Base-by-base conservation (phyloP, 1,140 invertebrate genomes). In the Cotesia glomerata region DNA sequence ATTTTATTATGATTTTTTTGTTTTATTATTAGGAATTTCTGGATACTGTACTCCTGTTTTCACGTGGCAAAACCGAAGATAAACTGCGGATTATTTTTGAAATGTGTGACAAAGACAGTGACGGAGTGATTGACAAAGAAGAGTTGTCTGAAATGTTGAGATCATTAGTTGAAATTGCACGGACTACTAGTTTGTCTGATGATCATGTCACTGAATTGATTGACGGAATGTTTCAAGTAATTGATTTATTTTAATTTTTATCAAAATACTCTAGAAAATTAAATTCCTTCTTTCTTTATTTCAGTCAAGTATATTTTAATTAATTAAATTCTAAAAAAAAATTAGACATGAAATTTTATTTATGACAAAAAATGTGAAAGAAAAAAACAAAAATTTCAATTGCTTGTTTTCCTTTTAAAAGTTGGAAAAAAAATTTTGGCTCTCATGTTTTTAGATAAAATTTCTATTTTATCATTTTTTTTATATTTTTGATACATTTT, bases 41-140 rank as follows among this genome's bases (percentile, higher is more conserved):
- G 16, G 96, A 98, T 79, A 98, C 97, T 0, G 96, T 99, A 1
- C 93, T 98, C 0, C 87, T 98, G 2, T 96, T 96, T 79, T 94
- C 95, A 3, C 89, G 94, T 59, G 97, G 97, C 0, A 95, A 95
- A 78, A 97, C 96, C 4, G 97, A 99, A 78, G 97, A 99, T 78
- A 99, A 99, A 83, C 86, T 99, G 11, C 90, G 97, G 13, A 97
- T 99, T 34, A 95, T 99, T 71, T 99, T 99, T 81, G 95, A 98
- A 80, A 99, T 99, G 98, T 99, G 98, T 82, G 98, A 99, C 82
- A 95, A 97, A 76, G 96, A 99, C 82, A 90, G 95, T 3, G 97
- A 97, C 78, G 97, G 97, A 0, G 94, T 97, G 0, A 98, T 99
- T 70, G 95, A 98, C 80, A 98, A 98, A 81, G 92, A 91, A 5